phyloP scores from a whole-genome alignment of 2,888 invertebrate species.

The Biston betularia region DNA sequence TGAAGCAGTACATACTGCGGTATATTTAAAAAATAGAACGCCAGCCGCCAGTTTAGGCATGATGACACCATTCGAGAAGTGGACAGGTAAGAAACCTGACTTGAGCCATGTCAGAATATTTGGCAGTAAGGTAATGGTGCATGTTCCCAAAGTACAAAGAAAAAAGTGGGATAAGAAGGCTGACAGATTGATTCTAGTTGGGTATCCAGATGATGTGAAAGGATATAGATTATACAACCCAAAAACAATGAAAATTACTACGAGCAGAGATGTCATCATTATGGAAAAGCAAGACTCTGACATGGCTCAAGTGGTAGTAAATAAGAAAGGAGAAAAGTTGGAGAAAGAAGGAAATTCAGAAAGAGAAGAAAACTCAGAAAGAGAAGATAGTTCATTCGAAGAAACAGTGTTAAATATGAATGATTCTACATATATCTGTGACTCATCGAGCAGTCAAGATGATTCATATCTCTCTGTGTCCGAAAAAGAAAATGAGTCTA shows the following conservation, averaged over 20 bases:
- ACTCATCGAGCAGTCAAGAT: too few relatives aligned
- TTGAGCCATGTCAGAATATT: constrained; percentile 11
- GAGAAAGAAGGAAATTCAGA: background rate
- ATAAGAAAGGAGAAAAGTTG: background rate
- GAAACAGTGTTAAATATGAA: too few relatives aligned
- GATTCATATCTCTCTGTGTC: too few relatives aligned
- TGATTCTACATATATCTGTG: too few relatives aligned
- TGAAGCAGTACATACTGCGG: too few relatives aligned
- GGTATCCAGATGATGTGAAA: constrained; percentile 47
- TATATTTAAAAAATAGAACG: too few relatives aligned
- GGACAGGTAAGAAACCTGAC: constrained; percentile 36
- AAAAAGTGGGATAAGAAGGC: constrained; percentile 47
- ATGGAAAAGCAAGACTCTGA: background rate
- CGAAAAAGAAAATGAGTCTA: too few relatives aligned
- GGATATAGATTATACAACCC: constrained; percentile 47
- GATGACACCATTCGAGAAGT: constrained; percentile 45
- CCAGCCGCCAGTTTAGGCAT: too few relatives aligned
- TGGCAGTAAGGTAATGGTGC: constrained; percentile 6
- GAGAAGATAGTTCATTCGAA: too few relatives aligned
- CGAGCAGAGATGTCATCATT: background rate
- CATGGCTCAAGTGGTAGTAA: background rate
- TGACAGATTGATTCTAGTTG: too few relatives aligned
- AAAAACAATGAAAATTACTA: background rate
- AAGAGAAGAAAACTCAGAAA: too few relatives aligned
- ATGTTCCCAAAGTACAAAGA: constrained; percentile 39